phyloP scores from a whole-genome alignment of 2,888 invertebrate species.

The Volucella bombylans region DNA sequence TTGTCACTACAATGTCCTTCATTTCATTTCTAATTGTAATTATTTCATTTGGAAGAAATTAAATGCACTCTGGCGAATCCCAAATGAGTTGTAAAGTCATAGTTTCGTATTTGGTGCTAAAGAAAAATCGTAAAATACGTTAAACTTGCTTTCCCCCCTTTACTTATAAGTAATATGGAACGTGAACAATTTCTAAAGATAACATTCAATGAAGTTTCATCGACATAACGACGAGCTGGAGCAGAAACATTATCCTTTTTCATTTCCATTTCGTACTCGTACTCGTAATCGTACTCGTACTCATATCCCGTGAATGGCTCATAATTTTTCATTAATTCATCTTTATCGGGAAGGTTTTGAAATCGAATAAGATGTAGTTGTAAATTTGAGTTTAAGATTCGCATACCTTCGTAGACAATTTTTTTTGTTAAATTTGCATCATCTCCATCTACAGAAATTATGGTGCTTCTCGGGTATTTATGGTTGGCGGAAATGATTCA shows the following conservation, averaged over 20 bases:
- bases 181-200: constrained; percentile 46
- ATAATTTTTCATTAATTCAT: constrained; percentile 53
- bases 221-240: not conserved
- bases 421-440: constrained; percentile 5
- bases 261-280: constrained; percentile 5
- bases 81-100: constrained; percentile 38
- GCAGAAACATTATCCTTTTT: constrained; percentile 2
- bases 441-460: not conserved
- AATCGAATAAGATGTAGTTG: constrained; percentile 19
- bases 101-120: not conserved
- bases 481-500: constrained; percentile 31
- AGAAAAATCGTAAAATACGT: constrained; percentile 22
- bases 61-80: constrained; percentile 36
- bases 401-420: not conserved
- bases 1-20: constrained; percentile 10
- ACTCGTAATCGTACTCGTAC: no score
- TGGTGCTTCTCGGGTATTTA: not conserved
- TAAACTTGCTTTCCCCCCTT: constrained; percentile 16
- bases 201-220: constrained; percentile 32
- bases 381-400: not conserved
- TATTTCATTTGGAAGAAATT: constrained; percentile 52
- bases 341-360: constrained; percentile 33
- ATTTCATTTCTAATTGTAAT: constrained; percentile 53
- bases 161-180: not conserved
- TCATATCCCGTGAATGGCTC: constrained; percentile 8